These are phyloP conservation scores for Oophaga pumilio DNA, from an alignment of 2,113 vertebrate species.

Conservation along the genomic window DNA sequence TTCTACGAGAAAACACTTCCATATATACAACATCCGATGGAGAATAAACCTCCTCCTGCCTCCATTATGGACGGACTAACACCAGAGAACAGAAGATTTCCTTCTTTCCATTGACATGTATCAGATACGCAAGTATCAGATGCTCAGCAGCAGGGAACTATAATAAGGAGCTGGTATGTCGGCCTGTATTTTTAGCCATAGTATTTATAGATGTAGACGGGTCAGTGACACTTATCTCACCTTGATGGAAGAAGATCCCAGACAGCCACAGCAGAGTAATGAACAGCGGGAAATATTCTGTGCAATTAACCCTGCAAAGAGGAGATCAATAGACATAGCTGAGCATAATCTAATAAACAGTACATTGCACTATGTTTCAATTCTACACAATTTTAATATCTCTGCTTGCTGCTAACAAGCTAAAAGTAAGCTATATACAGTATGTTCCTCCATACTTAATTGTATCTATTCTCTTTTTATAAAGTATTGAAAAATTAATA, in stretches of 20 bases:
- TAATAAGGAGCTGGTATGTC: not conserved
- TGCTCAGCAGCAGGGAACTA: not conserved
- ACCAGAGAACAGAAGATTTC: not conserved
- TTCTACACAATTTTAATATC: not conserved
- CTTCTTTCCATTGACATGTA: not conserved
- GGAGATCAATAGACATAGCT: not conserved
- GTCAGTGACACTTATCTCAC: slow-evolving; percentile 64
- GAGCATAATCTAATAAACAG: not conserved
- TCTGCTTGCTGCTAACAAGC: not conserved
- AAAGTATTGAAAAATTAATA: not conserved
- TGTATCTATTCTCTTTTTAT: not conserved
- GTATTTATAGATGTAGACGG: not conserved
- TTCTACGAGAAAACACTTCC: too few relatives aligned
- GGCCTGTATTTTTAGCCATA: not conserved
- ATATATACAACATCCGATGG: too few relatives aligned
- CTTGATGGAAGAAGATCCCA: slow-evolving; percentile 88
- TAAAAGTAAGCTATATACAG: not conserved
- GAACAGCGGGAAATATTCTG: slow-evolving; percentile 91
- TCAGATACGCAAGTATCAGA: not conserved
- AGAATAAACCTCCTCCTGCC: too few relatives aligned
- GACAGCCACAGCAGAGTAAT: slow-evolving; percentile 82
- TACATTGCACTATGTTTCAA: not conserved
- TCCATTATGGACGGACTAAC: too few relatives aligned
- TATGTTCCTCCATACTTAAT: not conserved
- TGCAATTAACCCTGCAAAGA: slow-evolving; percentile 81